phyloP scores from a whole-genome alignment of 2,888 invertebrate genomes.

The Idaea aversata region DNA sequence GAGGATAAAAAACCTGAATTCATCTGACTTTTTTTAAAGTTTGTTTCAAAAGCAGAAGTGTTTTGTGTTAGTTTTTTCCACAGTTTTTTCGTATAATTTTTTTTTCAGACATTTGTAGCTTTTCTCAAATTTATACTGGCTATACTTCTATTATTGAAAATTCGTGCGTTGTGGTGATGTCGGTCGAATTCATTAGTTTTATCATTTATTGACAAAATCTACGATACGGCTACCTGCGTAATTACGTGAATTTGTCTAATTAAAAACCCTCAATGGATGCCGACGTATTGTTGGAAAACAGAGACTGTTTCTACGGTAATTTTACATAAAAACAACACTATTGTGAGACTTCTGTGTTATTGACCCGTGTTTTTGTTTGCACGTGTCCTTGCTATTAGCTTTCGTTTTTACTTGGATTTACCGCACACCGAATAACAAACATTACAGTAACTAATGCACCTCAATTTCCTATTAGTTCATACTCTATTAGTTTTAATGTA shows the following conservation, averaged over 20 bases:
- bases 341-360: slow-evolving; percentile 37
- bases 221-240: not conserved
- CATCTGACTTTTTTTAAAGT: too few species aligned
- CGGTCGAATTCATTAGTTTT: not conserved
- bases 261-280: slow-evolving; percentile 64
- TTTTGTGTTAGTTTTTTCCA: too few species aligned
- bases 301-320: slow-evolving; percentile 66
- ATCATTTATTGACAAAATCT: not conserved
- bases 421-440: not conserved
- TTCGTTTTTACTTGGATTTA: slow-evolving; percentile 34
- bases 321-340: slow-evolving; percentile 46
- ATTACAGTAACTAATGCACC: not conserved
- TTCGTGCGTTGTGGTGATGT: not conserved
- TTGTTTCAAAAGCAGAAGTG: too few species aligned
- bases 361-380: slow-evolving; percentile 46
- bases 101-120: not conserved
- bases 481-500: not conserved
- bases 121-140: not conserved
- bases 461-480: slow-evolving; percentile 7
- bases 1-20: too few species aligned
- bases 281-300: slow-evolving; percentile 60
- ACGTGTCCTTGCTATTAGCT: slow-evolving; percentile 51
- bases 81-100: not conserved
- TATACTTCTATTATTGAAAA: not conserved
- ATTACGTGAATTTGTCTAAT: not conserved